Conservation (phyloP, 2,113 vertebrate genomes). For the Ivindomyrus marchei region DNA sequence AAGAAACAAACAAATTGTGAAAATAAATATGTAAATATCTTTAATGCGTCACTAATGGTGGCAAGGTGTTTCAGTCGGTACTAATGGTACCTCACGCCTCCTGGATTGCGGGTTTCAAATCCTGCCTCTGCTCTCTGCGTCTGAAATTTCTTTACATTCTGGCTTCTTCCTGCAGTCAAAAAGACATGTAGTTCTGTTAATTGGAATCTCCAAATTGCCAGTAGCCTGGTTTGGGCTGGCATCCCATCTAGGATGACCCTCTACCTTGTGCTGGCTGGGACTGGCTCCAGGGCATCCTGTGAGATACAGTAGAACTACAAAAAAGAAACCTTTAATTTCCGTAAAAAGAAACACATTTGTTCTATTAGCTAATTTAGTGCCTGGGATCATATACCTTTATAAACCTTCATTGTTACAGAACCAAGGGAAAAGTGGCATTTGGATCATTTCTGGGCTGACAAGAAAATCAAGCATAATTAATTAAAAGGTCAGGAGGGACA, state of each 20-base stretch:
- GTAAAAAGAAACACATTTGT: neutral
- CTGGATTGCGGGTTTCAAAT: neutral
- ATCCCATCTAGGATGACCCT: neutral
- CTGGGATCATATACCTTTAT: neutral
- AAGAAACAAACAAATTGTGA: too few relatives aligned
- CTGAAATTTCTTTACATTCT: neutral
- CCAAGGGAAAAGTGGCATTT: neutral
- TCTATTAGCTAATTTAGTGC: neutral
- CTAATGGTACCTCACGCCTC: neutral
- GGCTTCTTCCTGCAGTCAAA: neutral
- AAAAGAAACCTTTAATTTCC: neutral
- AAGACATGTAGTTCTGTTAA: neutral
- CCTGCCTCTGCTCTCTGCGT: neutral
- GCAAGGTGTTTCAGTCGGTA: neutral
- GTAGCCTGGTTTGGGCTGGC: neutral
- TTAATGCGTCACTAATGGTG: neutral
- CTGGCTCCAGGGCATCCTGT: neutral
- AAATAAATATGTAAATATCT: neutral
- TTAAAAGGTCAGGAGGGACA: conserved; percentile 9
- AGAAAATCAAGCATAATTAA: neutral
- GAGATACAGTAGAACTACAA: neutral
- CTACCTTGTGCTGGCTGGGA: neutral
- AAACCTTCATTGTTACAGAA: neutral
- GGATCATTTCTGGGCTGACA: neutral
- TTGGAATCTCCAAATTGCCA: neutral